Evolutionary conservation across 1,140 invertebrate species (phyloP).

Genomic region (Triops cancriformis): DNA sequence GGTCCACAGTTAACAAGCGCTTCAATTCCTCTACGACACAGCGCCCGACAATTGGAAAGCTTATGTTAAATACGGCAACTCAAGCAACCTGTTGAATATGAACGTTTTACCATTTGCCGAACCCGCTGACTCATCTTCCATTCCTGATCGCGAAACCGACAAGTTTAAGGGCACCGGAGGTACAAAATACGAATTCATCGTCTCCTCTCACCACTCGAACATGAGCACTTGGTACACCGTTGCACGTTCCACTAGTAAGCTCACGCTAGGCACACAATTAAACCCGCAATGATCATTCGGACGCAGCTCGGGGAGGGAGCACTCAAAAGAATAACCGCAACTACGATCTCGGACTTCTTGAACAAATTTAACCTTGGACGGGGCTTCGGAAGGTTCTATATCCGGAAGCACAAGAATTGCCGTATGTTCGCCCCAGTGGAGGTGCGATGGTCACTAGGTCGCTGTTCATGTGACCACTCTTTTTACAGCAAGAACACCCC

Average conservation of each 20-base stretch:
- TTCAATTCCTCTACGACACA: neutral
- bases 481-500: neutral
- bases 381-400: neutral
- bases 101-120: neutral
- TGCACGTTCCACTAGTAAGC: neutral
- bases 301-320: neutral
- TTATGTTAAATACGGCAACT: too few species aligned
- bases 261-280: neutral
- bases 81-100: neutral
- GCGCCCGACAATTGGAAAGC: neutral
- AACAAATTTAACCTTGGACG: neutral
- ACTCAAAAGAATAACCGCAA: neutral
- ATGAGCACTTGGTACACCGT: neutral
- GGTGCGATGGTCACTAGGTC: slow-evolving; percentile 8
- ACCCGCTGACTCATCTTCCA: neutral
- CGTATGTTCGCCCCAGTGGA: neutral
- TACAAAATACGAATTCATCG: neutral
- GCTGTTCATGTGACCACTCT: neutral
- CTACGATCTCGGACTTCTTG: neutral
- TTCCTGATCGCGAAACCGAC: neutral
- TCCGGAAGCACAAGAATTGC: slow-evolving; percentile 10
- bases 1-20: neutral
- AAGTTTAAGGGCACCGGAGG: neutral
- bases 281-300: neutral
- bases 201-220: neutral